Evolutionary conservation across 2,888 invertebrate species (phyloP).

Genomic region (Acrobasis consociella): DNA sequence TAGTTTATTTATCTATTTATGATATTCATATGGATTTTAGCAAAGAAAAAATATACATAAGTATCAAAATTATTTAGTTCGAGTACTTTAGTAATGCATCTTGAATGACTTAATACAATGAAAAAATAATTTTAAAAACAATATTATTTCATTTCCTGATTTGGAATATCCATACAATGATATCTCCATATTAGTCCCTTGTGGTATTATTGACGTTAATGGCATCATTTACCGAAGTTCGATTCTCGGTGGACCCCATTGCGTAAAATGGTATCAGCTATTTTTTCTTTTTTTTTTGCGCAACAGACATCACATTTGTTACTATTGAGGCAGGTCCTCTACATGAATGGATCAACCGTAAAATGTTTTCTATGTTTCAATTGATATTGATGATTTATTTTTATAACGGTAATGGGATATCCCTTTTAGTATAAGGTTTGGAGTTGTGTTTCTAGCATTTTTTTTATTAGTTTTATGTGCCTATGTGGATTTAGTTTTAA

Average conservation of each 20-base stretch:
- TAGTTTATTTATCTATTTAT: no score
- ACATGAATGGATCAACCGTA: constrained; percentile 44
- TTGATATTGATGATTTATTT: constrained; percentile 61
- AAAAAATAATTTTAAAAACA: no score
- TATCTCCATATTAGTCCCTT: constrained; percentile 56
- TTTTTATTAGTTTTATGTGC: no score
- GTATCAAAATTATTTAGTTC: no score
- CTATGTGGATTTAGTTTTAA: no score
- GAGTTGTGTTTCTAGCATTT: constrained; percentile 17
- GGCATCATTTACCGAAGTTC: constrained; percentile 73
- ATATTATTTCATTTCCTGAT: not conserved
- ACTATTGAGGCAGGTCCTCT: constrained; percentile 45
- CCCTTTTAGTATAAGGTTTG: constrained; percentile 21
- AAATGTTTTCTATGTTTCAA: constrained; percentile 71
- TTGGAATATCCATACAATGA: constrained; percentile 43
- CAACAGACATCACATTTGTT: constrained; percentile 59
- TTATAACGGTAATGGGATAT: constrained; percentile 37
- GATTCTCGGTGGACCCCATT: constrained; percentile 57
- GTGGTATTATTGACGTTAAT: constrained; percentile 73
- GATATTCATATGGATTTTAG: no score
- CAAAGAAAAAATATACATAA: no score
- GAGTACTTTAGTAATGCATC: no score
- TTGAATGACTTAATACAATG: no score
- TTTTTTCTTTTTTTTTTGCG: constrained; percentile 56
- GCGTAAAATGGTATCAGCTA: constrained; percentile 49